Conservation (phyloP, 2,888 invertebrate species). For the Drosophila mercatorum region DNA sequence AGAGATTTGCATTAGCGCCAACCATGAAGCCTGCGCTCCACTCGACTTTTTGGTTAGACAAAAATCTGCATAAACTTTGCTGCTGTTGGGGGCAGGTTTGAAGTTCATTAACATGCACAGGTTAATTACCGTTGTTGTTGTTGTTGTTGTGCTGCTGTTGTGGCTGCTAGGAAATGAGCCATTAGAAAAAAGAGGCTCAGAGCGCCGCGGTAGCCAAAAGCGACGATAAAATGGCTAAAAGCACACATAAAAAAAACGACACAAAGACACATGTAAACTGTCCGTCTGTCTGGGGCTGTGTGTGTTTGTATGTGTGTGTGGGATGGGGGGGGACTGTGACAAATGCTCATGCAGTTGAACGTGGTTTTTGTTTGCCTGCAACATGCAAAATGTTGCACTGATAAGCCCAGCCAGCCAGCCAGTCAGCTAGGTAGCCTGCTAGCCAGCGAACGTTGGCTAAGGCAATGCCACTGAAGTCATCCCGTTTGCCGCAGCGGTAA, state of each 20-base stretch:
- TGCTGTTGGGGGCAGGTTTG: slow-evolving; percentile 65
- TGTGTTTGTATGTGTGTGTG: slow-evolving; percentile 10
- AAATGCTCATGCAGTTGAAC: slow-evolving; percentile 67
- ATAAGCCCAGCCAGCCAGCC: slow-evolving; percentile 59
- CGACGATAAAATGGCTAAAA: slow-evolving; percentile 79
- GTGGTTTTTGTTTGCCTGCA: slow-evolving; percentile 62
- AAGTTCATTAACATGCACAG: slow-evolving; percentile 83
- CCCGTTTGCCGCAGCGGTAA: slow-evolving; percentile 68
- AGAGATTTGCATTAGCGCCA: slow-evolving; percentile 81
- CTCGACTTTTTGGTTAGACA: slow-evolving; percentile 55
- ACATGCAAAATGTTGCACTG: slow-evolving; percentile 81
- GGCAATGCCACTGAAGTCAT: slow-evolving; percentile 74
- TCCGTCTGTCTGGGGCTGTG: slow-evolving; percentile 27
- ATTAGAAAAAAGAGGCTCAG: slow-evolving; percentile 71
- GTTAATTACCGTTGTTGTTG: slow-evolving; percentile 83
- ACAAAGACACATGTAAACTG: slow-evolving; percentile 79
- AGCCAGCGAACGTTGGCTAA: slow-evolving; percentile 57
- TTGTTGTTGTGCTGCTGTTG: slow-evolving; percentile 36
- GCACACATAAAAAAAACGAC: slow-evolving; percentile 67
- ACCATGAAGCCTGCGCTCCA: slow-evolving; percentile 41
- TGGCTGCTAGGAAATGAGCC: slow-evolving; percentile 78
- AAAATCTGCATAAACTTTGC: slow-evolving; percentile 73
- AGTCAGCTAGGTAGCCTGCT: not conserved
- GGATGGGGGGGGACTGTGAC: slow-evolving; percentile 66
- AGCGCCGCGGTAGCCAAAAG: slow-evolving; percentile 78